phyloP scores from a whole-genome alignment of 2,888 invertebrate genomes.

The Eurytoma californica region DNA sequence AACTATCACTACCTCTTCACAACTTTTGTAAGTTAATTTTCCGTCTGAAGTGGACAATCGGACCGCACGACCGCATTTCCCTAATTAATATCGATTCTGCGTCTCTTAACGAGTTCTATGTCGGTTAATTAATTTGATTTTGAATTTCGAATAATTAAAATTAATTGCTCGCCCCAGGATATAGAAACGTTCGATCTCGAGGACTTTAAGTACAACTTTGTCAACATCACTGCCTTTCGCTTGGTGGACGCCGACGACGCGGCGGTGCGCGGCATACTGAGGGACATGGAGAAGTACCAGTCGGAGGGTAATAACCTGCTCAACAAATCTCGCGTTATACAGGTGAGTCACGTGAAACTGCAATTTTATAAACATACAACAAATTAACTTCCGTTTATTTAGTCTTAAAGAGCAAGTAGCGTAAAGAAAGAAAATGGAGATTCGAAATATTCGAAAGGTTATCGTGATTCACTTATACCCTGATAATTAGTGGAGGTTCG shows the following conservation, averaged over 20 bases:
- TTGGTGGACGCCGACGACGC: conserved; percentile 83
- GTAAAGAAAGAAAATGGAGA: too few species aligned
- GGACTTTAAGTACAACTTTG: conserved; percentile 86
- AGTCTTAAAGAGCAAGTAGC: neutral
- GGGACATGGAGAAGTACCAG: conserved; percentile 83
- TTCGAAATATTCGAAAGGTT: conserved; percentile 20
- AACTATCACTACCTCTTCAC: conserved; percentile 90
- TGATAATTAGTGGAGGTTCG: conserved; percentile 41
- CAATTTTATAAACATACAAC: neutral
- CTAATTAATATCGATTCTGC: too few species aligned
- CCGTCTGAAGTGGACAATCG: neutral
- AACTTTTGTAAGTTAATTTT: conserved; percentile 77
- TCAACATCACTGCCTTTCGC: conserved; percentile 86
- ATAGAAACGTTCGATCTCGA: conserved; percentile 82
- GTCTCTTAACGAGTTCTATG: neutral
- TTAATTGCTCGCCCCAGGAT: conserved; percentile 73
- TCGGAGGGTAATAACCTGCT: conserved; percentile 76
- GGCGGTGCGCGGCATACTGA: conserved; percentile 81
- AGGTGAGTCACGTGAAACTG: conserved; percentile 71
- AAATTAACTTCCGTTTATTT: conserved; percentile 9
- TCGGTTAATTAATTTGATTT: neutral
- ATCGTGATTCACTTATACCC: conserved; percentile 33
- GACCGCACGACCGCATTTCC: too few species aligned
- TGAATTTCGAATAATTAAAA: neutral
- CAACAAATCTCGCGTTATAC: conserved; percentile 76